phyloP scores from a whole-genome alignment of 2,888 invertebrate species.

The Odiellus spinosus region DNA sequence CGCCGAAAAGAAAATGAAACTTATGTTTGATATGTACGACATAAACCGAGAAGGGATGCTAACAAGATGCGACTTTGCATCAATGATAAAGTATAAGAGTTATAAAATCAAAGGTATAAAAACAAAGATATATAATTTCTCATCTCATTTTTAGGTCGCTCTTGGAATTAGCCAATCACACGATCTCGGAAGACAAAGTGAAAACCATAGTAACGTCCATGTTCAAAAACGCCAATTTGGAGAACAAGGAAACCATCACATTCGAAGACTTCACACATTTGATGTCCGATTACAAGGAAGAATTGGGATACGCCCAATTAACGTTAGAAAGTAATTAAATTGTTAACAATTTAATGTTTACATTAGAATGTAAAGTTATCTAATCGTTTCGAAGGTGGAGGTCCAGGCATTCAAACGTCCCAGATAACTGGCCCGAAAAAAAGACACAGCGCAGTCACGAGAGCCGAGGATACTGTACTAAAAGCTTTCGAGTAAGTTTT shows the following conservation, averaged over 20 bases:
- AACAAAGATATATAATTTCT: too few relatives aligned
- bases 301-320: slow-evolving; percentile 32
- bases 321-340: slow-evolving; percentile 23
- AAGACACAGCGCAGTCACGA: slow-evolving; percentile 15
- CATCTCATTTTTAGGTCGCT: slow-evolving; percentile 38
- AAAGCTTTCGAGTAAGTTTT: slow-evolving; percentile 28
- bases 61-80: slow-evolving; percentile 34
- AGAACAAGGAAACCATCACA: slow-evolving; percentile 24
- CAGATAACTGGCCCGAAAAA: neutral
- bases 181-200: slow-evolving; percentile 30
- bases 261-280: slow-evolving; percentile 37
- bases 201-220: slow-evolving; percentile 33
- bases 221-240: slow-evolving; percentile 32
- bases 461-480: slow-evolving; percentile 31
- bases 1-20: too few relatives aligned
- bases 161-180: slow-evolving; percentile 37
- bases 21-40: slow-evolving; percentile 38
- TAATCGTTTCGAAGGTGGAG: too few relatives aligned
- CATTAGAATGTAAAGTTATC: too few relatives aligned
- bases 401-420: too few relatives aligned
- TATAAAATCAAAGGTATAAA: too few relatives aligned
- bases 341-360: too few relatives aligned
- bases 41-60: slow-evolving; percentile 35
- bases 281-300: slow-evolving; percentile 34
- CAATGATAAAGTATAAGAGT: slow-evolving; percentile 36